Base-by-base conservation (phyloP, 2,888 invertebrate species). In the Ochropleura plecta region DNA sequence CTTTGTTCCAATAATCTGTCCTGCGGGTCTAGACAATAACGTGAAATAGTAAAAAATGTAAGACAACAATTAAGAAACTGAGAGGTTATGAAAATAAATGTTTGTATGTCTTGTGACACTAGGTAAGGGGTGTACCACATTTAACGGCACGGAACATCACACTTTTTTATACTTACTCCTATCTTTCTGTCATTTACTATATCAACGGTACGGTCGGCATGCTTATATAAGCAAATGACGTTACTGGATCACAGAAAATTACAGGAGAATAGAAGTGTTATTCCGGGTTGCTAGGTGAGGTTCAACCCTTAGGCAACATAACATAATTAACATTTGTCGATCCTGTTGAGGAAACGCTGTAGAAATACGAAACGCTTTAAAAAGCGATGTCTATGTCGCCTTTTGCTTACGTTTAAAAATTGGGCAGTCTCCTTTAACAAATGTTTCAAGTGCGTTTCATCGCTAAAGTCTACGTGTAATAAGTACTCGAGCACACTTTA, bases 401-500 rank as follows among this genome's bases (percentile, higher is more conserved):
- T 12, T 30, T 6, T 57, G 30, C 57, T 40, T 16, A 12, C 14
- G 48, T 48, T 12, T 48, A 12, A 48, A 5, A 48, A 48, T 48
- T 48, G 48, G 48, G 48, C 48, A 48, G 14, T 48, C 48, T 12
- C 12, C 48, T 48, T 48, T 48, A 3, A 12, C 53, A 9, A 53
- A 53, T n/a, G 10, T 20, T 69, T 68, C 49, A 59, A 80, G 68
- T 73, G 70, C 73, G 71, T 83, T 69, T 57, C 68, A 48, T 40
- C 69, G 80, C 80, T 81, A 81, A 83, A 84, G 73, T 84, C 82
- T 88, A 88, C 78, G 68, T 77, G 74, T 90, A 90, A 92, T 96
- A 96, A 96, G 96, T 96, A 96, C 96, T 92, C 90, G 93, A 94
- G 95, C 95, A 94, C 94, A 95, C 94, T 95, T 96, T 96, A 96